Evolutionary conservation across 1,140 invertebrate species (phyloP).

Genomic region (Drepana arcuata): DNA sequence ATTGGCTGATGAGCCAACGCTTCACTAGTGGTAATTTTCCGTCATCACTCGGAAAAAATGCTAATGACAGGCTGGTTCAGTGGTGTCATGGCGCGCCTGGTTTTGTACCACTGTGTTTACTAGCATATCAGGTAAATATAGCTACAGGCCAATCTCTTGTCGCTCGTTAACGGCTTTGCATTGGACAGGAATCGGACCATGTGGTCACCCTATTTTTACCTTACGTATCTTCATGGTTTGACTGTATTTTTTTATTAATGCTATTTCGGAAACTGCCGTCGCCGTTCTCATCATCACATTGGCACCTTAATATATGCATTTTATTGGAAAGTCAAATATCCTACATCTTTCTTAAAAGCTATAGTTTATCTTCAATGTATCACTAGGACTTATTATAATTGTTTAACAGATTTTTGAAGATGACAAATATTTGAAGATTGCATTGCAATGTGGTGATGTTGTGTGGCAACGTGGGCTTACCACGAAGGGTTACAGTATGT

Average conservation of each 20-base stretch:
- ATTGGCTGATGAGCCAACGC: constrained; percentile 58
- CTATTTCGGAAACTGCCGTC: no score
- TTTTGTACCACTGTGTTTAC: constrained; percentile 82
- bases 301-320: no score
- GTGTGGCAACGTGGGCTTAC: constrained; percentile 90
- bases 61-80: constrained; percentile 86
- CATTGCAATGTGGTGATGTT: constrained; percentile 81
- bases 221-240: no score
- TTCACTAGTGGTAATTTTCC: constrained; percentile 88
- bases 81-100: constrained; percentile 98
- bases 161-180: no score
- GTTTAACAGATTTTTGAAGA: constrained; percentile 84
- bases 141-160: constrained; percentile 1
- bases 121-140: constrained; percentile 81
- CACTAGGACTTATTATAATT: no score
- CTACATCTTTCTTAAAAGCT: no score
- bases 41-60: constrained; percentile 81
- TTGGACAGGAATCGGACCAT: no score
- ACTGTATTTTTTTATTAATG: no score
- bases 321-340: no score
- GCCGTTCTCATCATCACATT: no score
- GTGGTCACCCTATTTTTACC: no score
- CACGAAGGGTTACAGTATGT: constrained; percentile 91
- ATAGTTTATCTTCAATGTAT: no score
- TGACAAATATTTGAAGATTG: constrained; percentile 81